Percentiles rank a stretch among this genome's conserved stretches.
These are phyloP conservation scores for Griposia aprilina DNA, from an alignment of 2,888 invertebrate species.

Conservation along the genomic window DNA sequence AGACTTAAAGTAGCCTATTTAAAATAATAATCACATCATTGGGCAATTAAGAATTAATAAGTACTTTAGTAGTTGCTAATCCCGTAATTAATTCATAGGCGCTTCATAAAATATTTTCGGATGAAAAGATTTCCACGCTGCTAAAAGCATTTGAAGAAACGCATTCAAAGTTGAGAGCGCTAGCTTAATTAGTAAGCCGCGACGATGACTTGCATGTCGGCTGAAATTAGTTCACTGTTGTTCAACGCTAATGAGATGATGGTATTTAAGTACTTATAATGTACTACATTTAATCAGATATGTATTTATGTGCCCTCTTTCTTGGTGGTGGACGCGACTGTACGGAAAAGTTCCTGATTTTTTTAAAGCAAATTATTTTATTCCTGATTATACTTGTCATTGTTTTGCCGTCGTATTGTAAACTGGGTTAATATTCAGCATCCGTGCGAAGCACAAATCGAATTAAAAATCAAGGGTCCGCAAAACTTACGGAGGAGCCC, in stretches of 20 bases:
- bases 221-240: constrained; percentile 34
- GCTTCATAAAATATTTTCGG: constrained; percentile 10
- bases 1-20: too few relatives aligned
- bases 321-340: neutral
- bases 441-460: constrained; percentile 76
- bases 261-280: constrained; percentile 2
- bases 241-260: constrained; percentile 30
- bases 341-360: neutral
- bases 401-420: constrained; percentile 67
- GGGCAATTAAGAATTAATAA: neutral
- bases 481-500: constrained; percentile 79
- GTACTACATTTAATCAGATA: neutral
- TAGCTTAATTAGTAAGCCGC: constrained; percentile 43
- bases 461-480: constrained; percentile 86
- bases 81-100: neutral
- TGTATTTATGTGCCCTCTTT: too few relatives aligned
- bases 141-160: constrained; percentile 54
- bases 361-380: neutral
- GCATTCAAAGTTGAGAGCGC: constrained; percentile 48
- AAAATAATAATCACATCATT: neutral
- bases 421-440: constrained; percentile 77
- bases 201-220: constrained; percentile 50
- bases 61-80: neutral
- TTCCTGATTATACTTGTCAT: constrained; percentile 33
- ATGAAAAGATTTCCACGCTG: constrained; percentile 32